These are phyloP conservation scores for Cotesia chilonis DNA, from an alignment of 1,140 invertebrate species.

Conservation along the genomic window DNA sequence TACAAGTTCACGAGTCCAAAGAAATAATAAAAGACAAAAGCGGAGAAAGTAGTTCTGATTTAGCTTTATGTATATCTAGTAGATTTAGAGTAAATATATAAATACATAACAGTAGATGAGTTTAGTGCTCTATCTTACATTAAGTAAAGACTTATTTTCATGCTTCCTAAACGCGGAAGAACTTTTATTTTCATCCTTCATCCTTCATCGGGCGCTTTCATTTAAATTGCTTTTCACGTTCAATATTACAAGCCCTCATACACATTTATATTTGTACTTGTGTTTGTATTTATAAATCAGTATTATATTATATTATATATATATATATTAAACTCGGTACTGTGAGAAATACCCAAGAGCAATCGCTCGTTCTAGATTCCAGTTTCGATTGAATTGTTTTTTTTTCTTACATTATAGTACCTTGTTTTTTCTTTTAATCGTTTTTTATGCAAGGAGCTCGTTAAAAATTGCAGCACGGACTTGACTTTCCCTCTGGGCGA, in stretches of 20 bases:
- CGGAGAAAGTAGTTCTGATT: conserved; percentile 32
- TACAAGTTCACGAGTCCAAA: conserved; percentile 6
- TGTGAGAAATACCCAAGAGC: conserved; percentile 6
- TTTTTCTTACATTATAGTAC: conserved; percentile 9
- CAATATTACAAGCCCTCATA: background rate
- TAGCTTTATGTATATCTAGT: conserved; percentile 25
- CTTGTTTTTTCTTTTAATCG: conserved; percentile 17
- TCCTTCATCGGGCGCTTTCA: conserved; percentile 37
- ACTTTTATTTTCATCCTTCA: conserved; percentile 39
- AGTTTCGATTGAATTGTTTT: background rate
- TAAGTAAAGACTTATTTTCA: conserved; percentile 12
- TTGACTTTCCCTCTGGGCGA: conserved; percentile 36
- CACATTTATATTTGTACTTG: background rate
- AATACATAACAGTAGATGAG: too few species aligned
- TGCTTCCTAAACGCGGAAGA: conserved; percentile 34
- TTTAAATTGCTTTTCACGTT: conserved; percentile 31
- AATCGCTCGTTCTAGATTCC: conserved; percentile 17
- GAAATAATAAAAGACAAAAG: conserved; percentile 23
- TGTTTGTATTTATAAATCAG: too few species aligned
- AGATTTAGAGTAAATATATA: conserved; percentile 26
- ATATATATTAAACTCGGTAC: background rate
- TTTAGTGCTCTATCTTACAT: too few species aligned
- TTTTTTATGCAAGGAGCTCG: conserved; percentile 31
- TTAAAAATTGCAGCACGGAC: conserved; percentile 37
- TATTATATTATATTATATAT: background rate